phyloP scores from a whole-genome alignment of 2,888 invertebrate species.

The Blomia tropicalis region DNA sequence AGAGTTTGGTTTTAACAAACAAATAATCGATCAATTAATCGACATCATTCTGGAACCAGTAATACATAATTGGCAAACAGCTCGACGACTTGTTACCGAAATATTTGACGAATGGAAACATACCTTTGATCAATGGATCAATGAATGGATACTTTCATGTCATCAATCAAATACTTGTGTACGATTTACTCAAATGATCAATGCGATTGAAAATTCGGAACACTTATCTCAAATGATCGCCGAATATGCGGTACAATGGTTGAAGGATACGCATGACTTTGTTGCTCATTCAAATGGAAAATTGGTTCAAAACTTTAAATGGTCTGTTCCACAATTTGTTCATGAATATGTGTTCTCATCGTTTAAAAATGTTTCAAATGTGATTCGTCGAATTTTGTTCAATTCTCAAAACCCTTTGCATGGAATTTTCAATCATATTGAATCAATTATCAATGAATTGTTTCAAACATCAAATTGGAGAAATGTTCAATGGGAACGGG shows the following conservation, averaged over 20 bases:
- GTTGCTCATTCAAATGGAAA: background rate
- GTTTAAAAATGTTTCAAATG: background rate
- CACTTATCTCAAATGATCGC: background rate
- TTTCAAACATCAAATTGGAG: background rate
- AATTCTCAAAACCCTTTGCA: background rate
- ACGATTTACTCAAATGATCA: background rate
- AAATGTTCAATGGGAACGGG: constrained; percentile 7
- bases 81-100: background rate
- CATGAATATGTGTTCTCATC: background rate
- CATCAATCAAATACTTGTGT: background rate
- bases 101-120: background rate
- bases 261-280: constrained; percentile 4
- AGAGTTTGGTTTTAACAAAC: background rate
- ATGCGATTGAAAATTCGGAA: constrained; percentile 6
- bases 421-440: background rate
- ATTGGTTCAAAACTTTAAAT: background rate
- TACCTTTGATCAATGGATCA: background rate
- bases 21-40: background rate
- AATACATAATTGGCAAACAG: background rate
- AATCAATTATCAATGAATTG: background rate
- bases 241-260: background rate
- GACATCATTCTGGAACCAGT: background rate
- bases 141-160: background rate
- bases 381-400: background rate
- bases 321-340: background rate